Conservation (phyloP, 2,888 invertebrate genomes). For the Caenorhabditis angaria region DNA sequence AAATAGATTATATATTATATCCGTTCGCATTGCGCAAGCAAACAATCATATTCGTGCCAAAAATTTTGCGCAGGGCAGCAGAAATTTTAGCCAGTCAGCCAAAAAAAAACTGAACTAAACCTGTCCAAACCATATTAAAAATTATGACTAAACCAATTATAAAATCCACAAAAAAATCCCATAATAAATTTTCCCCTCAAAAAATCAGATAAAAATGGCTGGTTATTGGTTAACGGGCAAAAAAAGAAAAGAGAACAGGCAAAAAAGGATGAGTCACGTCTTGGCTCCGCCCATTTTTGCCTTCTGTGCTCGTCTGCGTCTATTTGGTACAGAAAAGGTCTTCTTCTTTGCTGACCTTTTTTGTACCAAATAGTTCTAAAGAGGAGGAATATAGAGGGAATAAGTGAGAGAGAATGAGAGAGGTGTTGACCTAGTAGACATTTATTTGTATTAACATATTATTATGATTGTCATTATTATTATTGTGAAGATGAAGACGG, state of each 20-base stretch:
- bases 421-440: neutral
- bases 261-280: neutral
- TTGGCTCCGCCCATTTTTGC: neutral
- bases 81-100: too few relatives aligned
- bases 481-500: neutral
- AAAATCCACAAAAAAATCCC: neutral
- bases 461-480: neutral
- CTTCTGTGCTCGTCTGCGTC: neutral
- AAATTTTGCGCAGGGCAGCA: too few relatives aligned
- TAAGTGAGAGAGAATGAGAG: neutral
- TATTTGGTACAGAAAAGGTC: neutral
- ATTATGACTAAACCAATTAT: neutral
- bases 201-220: too few relatives aligned
- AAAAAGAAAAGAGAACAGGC: neutral
- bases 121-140: neutral
- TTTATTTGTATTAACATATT: neutral
- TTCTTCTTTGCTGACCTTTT: slow-evolving; percentile 4
- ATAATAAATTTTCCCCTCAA: too few relatives aligned
- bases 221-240: too few relatives aligned
- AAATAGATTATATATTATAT: slow-evolving; percentile 3
- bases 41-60: neutral
- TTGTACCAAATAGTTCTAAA: neutral
- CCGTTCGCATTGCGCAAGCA: neutral
- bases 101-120: neutral
- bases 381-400: neutral